These are phyloP conservation scores for Stenopsyche tienmushanensis DNA, from an alignment of 1,140 invertebrate genomes.

Conservation along the genomic window DNA sequence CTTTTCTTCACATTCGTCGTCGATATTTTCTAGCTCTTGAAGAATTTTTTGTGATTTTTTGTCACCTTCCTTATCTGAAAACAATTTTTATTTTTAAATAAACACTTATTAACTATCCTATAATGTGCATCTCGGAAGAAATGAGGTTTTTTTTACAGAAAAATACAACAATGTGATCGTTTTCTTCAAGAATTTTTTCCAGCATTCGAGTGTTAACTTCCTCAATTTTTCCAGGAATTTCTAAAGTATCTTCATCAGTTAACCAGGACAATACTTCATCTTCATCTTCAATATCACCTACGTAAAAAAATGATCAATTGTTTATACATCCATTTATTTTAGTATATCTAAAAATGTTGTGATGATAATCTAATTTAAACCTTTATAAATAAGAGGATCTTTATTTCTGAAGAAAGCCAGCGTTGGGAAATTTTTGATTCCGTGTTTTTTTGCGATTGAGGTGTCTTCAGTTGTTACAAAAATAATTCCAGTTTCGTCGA, in stretches of 20 bases:
- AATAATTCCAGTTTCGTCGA: slow-evolving; percentile 90
- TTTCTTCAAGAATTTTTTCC: slow-evolving; percentile 85
- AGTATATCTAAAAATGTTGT: not conserved
- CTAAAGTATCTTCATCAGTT: slow-evolving; percentile 87
- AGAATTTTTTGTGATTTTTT: slow-evolving; percentile 89
- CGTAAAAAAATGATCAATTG: not conserved
- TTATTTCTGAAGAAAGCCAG: slow-evolving; percentile 90
- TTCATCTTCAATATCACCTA: slow-evolving; percentile 84
- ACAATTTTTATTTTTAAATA: not conserved
- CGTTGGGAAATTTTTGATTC: slow-evolving; percentile 80
- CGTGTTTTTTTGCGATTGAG: slow-evolving; percentile 78
- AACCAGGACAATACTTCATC: slow-evolving; percentile 89
- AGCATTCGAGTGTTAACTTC: slow-evolving; percentile 91
- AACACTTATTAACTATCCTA: no score
- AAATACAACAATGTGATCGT: slow-evolving; percentile 87
- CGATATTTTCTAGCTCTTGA: slow-evolving; percentile 89
- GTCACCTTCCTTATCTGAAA: slow-evolving; percentile 81
- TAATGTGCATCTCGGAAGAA: no score
- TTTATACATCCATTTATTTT: not conserved
- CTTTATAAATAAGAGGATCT: slow-evolving; percentile 75
- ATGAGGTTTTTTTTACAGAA: slow-evolving; percentile 66
- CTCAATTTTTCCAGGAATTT: slow-evolving; percentile 91
- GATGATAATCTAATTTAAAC: slow-evolving; percentile 39
- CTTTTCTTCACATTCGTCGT: slow-evolving; percentile 90
- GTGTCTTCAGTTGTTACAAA: slow-evolving; percentile 91